Conservation (phyloP, 2,113 vertebrate genomes). For the Tursiops truncatus region DNA sequence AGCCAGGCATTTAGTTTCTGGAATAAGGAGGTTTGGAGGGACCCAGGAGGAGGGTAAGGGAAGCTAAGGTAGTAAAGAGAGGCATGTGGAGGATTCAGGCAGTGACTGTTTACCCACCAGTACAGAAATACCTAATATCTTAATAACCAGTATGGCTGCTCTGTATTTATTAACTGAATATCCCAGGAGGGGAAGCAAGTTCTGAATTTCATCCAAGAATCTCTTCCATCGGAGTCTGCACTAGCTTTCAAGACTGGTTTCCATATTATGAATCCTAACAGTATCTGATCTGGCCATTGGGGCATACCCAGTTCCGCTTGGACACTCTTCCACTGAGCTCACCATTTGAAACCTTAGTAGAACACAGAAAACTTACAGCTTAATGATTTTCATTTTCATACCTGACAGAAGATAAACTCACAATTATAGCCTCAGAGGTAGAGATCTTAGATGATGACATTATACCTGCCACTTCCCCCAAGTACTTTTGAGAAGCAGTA, state of each 20-base stretch:
- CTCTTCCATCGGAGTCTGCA: not conserved
- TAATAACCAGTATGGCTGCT: not conserved
- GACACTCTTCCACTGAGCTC: not conserved
- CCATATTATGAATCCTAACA: not conserved
- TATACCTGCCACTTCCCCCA: not conserved
- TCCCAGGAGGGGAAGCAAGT: not conserved
- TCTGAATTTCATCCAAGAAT: not conserved
- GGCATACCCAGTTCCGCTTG: not conserved
- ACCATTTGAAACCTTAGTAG: not conserved
- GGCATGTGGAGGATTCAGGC: not conserved
- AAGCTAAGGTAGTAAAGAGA: not conserved
- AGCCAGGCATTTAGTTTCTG: not conserved
- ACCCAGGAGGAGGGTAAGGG: too few species aligned
- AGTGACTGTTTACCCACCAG: not conserved
- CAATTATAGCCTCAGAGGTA: not conserved
- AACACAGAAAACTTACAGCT: not conserved
- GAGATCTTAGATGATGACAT: not conserved
- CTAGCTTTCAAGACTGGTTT: not conserved
- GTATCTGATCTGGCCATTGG: not conserved
- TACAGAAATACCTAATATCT: not conserved
- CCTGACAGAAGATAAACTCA: not conserved
- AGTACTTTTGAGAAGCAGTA: not conserved
- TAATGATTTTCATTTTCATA: not conserved
- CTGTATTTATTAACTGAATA: not conserved
- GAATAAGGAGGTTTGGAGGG: not conserved